Base-by-base conservation (phyloP, 2,888 invertebrate genomes). In the Agrotis exclamationis region DNA sequence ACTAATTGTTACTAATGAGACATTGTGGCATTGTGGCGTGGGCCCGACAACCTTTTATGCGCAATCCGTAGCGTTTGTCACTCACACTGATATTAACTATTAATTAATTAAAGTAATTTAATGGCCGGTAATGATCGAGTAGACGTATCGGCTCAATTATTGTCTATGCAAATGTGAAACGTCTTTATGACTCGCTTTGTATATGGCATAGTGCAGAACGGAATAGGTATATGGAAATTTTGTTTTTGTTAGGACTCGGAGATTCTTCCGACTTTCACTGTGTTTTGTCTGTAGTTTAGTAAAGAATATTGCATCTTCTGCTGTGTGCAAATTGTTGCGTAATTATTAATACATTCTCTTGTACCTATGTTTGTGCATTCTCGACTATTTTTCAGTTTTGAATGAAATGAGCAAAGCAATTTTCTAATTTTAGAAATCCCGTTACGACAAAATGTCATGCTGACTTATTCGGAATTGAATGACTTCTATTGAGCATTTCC, bases 1-100 rank as follows among this genome's bases (percentile, higher is more conserved):
- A 92, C 93, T 95, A 94, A 95, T 94, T 93, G 93, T 86, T 84
- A 69, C 86, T 93, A 95, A 95, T 94, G 90, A 93, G 93, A 91
- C 91, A 90, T 89, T 92, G 89, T 90, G 87, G 85, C 66, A 85
- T 85, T 86, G 86, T 92, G 90, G 91, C 92, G 92, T 92, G 87
- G 91, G 91, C 89, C 88, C 90, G 83, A 87, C 86, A 70, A 67
- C 77, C 69, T 80, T 39, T 72, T 82, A 80, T 72, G 67, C 62
- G 63, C 72, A 74, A 76, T 73, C 59, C 68, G 70, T 48, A 58
- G 28, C 63, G 58, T 86, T 77, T 80, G 83, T 85, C 80, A 85
- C 58, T 70, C 71, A 70, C 59, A 67, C 63, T 47, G 63, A 66
- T 76, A 74, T 65, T 76, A 76, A 73, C 74, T 67, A 66, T 84